phyloP scores from a whole-genome alignment of 1,140 invertebrate species.

The Cyclina sinensis region DNA sequence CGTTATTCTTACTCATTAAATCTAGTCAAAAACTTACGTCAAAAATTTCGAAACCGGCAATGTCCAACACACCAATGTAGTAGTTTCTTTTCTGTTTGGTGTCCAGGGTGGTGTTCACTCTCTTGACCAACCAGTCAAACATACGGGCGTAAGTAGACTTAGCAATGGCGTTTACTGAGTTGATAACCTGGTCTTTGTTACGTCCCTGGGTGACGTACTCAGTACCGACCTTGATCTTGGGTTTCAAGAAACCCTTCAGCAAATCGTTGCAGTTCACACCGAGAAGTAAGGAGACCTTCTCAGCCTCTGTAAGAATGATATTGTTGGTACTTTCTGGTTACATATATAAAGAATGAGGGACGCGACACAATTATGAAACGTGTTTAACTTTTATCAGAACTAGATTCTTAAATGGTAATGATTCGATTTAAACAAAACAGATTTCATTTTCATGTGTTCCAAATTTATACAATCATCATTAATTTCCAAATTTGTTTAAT shows the following conservation, averaged over 20 bases:
- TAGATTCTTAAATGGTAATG: too few relatives aligned
- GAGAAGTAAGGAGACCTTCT: slow-evolving; percentile 95
- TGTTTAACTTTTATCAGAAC: too few relatives aligned
- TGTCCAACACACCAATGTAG: slow-evolving; percentile 99
- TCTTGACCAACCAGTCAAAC: slow-evolving; percentile 99
- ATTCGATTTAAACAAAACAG: too few relatives aligned
- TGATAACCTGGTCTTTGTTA: slow-evolving; percentile 97
- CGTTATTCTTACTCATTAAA: too few relatives aligned
- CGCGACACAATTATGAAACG: too few relatives aligned
- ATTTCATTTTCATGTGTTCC: too few relatives aligned
- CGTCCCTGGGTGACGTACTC: slow-evolving; percentile 99
- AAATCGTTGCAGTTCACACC: slow-evolving; percentile 88
- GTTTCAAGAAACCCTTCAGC: slow-evolving; percentile 88
- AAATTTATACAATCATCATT: too few relatives aligned
- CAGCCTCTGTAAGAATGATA: slow-evolving; percentile 92
- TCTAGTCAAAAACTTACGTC: slow-evolving; percentile 92
- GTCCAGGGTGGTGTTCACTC: slow-evolving; percentile 99
- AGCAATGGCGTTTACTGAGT: slow-evolving; percentile 98
- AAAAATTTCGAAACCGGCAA: slow-evolving; percentile 99
- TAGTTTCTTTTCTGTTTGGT: slow-evolving; percentile 98
- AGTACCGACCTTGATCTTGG: slow-evolving; percentile 91
- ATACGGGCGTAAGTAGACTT: slow-evolving; percentile 98
- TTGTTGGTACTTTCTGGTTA: too few relatives aligned
- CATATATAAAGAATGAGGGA: too few relatives aligned
- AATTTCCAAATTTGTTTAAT: too few relatives aligned